These are phyloP conservation scores for Hapalemur alaotrensis DNA, from an alignment of 2,797 vertebrate genomes.

Conservation along the genomic window DNA sequence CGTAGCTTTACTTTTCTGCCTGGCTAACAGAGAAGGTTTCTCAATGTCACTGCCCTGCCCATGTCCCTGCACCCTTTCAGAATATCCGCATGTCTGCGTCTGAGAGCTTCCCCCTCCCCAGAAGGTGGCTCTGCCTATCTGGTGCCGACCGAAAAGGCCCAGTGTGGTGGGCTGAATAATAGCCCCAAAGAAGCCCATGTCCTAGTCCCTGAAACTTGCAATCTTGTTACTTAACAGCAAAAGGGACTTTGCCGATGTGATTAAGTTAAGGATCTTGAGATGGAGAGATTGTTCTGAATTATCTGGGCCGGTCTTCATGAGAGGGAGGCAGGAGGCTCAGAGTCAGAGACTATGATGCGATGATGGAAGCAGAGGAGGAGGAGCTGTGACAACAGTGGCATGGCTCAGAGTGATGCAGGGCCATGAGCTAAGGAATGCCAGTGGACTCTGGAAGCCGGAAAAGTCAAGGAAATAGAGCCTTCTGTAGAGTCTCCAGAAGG, in stretches of 20 bases:
- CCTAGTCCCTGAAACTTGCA: background rate
- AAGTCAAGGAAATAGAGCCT: background rate
- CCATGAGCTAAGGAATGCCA: background rate
- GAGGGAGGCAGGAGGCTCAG: background rate
- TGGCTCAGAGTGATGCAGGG: background rate
- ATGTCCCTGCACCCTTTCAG: background rate
- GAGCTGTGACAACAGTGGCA: background rate
- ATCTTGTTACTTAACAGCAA: background rate
- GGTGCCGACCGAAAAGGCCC: background rate
- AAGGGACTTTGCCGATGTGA: background rate
- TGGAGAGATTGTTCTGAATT: background rate
- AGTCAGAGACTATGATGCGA: background rate
- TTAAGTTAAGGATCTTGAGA: background rate
- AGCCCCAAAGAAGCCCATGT: background rate
- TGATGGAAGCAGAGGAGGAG: background rate
- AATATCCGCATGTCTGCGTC: background rate
- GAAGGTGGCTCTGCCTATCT: background rate
- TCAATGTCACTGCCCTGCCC: background rate
- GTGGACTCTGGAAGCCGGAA: background rate
- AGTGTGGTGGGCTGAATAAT: background rate
- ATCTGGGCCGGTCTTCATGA: background rate
- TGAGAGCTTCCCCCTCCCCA: background rate
- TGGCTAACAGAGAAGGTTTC: background rate
- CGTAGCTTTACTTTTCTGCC: background rate
- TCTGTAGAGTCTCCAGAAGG: background rate